Percentiles rank a stretch among this genome's conserved stretches.
Evolutionary conservation across 2,888 invertebrate species (phyloP).

Genomic region (Standfussiana lucernea): DNA sequence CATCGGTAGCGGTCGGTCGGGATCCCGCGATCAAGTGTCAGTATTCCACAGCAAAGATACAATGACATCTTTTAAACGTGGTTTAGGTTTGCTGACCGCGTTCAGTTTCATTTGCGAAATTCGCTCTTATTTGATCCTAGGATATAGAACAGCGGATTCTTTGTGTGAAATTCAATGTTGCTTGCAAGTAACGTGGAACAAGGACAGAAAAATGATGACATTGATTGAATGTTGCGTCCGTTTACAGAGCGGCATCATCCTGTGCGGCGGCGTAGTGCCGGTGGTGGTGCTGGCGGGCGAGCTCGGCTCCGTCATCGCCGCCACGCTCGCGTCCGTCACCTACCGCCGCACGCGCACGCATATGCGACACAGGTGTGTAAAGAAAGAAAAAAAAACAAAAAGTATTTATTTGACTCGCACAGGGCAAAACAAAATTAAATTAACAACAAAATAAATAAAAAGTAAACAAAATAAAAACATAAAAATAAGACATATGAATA

Average conservation of each 20-base stretch:
- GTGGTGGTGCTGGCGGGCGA: conserved; percentile 85
- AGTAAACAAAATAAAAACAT: too few species aligned
- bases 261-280: conserved; percentile 84
- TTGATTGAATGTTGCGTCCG: neutral
- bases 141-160: neutral
- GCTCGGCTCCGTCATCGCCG: conserved; percentile 89
- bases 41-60: neutral
- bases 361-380: conserved; percentile 37
- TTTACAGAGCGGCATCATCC: conserved; percentile 82
- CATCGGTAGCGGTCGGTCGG: neutral
- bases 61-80: neutral
- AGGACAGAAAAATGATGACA: neutral
- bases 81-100: neutral
- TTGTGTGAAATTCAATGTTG: too few species aligned
- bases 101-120: neutral
- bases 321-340: conserved; percentile 85
- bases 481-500: too few species aligned
- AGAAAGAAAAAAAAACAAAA: too few species aligned
- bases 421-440: too few species aligned
- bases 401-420: too few species aligned
- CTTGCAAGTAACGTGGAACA: neutral
- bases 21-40: neutral
- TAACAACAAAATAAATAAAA: too few species aligned
- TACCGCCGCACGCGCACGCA: conserved; percentile 75
- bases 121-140: neutral